Evolutionary conservation across 2,797 vertebrate species (phyloP), one percentile per base, ranked within the genome.

Genomic region (Poecile montanus): DNA sequence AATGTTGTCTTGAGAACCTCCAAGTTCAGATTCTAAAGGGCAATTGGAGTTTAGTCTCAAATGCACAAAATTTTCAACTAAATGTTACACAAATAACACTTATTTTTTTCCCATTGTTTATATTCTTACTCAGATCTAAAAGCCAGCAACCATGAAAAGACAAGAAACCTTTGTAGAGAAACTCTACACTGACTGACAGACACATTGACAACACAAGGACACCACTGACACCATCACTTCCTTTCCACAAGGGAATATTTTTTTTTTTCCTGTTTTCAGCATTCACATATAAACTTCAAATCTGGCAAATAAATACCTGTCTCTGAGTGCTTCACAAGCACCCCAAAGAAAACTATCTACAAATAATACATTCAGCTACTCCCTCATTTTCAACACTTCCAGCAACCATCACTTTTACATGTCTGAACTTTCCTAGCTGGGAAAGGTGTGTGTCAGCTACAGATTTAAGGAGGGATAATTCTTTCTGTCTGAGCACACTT

Each of bases 251-350:
- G 54, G 38, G 36, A 85, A 66, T 56, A 6, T 13, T 48, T 29
- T 71, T 57, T 63, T 54, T 10, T 40, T 40, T 40, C 38, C 3
- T 68, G 4, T 77, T 89, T 83, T 93, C 85, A 94, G 44, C 68
- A 83, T 78, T 88, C 62, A 86, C 70, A 89, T n/a, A 85, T 13
- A 51, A 86, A 86, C 32, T 83, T 81, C 66, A 85, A 88, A 85
- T 36, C 67, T 71, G 61, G 85, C 65, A 93, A 93, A 94, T 91
- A 96, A 96, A 95, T 92, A 92, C 58, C 44, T 27, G 50, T 68
- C 50, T 65, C 11, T 3, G 40, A 86, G 36, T 3, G 4, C 67
- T 95, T 92, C 80, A 66, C 42, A 84, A 94, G 80, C 72, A 47
- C 60, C 30, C 38, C 29, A 42, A 23, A 92, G 58, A 92, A 67